Base-by-base conservation (phyloP, 2,888 invertebrate genomes). In the Caenorhabditis parvicauda region DNA sequence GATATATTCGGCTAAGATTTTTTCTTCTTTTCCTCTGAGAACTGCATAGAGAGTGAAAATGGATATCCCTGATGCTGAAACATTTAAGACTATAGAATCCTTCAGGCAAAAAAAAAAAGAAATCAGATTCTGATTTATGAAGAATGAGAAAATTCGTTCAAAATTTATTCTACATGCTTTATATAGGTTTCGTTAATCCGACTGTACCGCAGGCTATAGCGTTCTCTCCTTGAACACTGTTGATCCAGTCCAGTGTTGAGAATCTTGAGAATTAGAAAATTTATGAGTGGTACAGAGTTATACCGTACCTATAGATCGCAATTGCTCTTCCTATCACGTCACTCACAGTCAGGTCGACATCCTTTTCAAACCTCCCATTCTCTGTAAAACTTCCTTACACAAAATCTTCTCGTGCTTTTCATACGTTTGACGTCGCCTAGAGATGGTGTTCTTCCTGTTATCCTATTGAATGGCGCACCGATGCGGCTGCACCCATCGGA, bases 191-290 rank as follows among this genome's bases (percentile, higher is more conserved):
- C 0, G 67, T 59, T 9, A 71, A 54, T 49, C 71, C 71, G 28
- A 68, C 64, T 2, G 64, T 65, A 38, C 67, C 71, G 50, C 71
- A 71, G 0, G 68, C 71, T 7, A 71, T 19, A 5, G 71, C 68
- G 24, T 46, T 45, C 46, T 68, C 62, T 12, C 59, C 54, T 19
- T 62, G 64, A 17, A 57, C 46, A 19, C 57, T 38, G 28, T 35
- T 17, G 17, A 35, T 42, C 67, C 67, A 68, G 42, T 64, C 64
- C 5, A 59, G 12, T n/a, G 64, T 68, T 5, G 62, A 58, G 32
- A 64, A 64, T 28, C 67, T 67, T 29, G 54, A 63, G 41, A 43
- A 21, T 25, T 14, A 35, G 22, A 14, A n/a, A 24, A 2, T 22
- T n/a, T 19, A 7, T 6, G n/a, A 12, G 5, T 32, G 5, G 24